A percentile compares a stretch with the other conserved stretches of the same genome.
phyloP scores from a whole-genome alignment of 92 coral and sea anemone species.

The Porites divaricata region DNA sequence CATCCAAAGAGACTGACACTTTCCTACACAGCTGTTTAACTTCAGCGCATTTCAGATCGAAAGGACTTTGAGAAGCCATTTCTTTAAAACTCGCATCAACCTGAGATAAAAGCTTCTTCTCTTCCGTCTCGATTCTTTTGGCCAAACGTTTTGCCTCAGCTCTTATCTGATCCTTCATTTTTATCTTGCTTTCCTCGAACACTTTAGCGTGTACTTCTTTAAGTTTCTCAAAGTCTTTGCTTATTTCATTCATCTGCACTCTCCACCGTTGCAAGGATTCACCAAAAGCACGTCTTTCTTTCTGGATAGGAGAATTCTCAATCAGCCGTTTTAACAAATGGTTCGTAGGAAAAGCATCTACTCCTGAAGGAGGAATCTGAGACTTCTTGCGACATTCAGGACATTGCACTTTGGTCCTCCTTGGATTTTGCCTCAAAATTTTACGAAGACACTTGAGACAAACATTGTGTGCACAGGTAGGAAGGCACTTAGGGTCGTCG shows the following conservation, averaged over 20 bases:
- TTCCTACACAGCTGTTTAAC: constrained; percentile 7
- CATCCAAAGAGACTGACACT: not conserved
- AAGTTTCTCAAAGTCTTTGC: not conserved
- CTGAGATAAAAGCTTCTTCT: constrained; percentile 17
- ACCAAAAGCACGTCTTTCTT: constrained; percentile 32
- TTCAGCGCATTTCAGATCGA: constrained; percentile 6
- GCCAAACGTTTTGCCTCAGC: constrained; percentile 13
- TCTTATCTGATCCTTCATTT: constrained; percentile 24
- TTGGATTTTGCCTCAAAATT: constrained; percentile 10
- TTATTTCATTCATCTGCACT: constrained; percentile 15
- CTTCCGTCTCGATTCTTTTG: constrained; percentile 20
- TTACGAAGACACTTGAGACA: constrained; percentile 41
- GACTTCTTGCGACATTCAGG: constrained; percentile 53
- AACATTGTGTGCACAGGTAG: constrained; percentile 65
- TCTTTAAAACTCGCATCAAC: constrained; percentile 3
- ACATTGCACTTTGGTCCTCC: constrained; percentile 20
- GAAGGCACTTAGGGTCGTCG: constrained; percentile 61
- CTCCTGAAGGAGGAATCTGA: constrained; percentile 35
- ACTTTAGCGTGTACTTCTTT: not conserved
- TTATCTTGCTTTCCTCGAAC: constrained; percentile 5
- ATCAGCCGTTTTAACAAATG: constrained; percentile 39
- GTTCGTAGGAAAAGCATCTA: constrained; percentile 37
- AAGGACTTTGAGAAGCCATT: constrained; percentile 2
- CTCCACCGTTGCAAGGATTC: constrained; percentile 25
- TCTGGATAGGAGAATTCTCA: constrained; percentile 34